Conservation (phyloP, 2,797 vertebrate genomes). For the Pipistrellus kuhlii region DNA sequence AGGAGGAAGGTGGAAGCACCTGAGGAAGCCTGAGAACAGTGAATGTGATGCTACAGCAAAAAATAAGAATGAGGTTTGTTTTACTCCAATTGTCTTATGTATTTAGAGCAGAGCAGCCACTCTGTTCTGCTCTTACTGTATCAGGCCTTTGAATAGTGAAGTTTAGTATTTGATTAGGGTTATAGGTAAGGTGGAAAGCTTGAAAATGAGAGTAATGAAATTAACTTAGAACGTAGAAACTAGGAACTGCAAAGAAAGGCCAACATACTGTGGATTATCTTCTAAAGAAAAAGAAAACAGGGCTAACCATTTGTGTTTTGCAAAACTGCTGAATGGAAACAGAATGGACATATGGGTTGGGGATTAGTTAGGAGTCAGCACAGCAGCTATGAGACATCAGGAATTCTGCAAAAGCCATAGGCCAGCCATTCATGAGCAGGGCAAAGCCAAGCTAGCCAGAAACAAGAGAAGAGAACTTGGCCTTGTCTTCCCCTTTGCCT, state of each 20-base stretch:
- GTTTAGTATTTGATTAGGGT: background rate
- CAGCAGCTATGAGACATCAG: background rate
- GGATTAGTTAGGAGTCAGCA: background rate
- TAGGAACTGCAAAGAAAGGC: constrained; percentile 22
- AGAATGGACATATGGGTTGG: background rate
- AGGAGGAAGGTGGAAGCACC: constrained; percentile 94
- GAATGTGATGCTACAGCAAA: constrained; percentile 93
- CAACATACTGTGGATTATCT: background rate
- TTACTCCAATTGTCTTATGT: fast-evolving
- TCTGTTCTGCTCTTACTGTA: background rate
- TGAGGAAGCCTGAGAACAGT: constrained; percentile 92
- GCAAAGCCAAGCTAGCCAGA: background rate
- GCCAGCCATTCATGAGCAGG: background rate
- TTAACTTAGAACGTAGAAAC: constrained; percentile 2
- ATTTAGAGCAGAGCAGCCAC: background rate
- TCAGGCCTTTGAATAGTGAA: background rate
- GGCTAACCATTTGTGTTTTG: constrained; percentile 18
- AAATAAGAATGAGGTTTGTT: constrained; percentile 92
- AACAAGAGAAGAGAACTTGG: background rate
- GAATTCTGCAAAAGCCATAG: background rate
- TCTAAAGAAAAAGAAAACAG: constrained; percentile 30
- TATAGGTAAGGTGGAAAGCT: background rate
- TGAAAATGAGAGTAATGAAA: constrained; percentile 31
- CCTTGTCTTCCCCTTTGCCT: background rate
- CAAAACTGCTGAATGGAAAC: constrained; percentile 30